Evolutionary conservation across 2,888 invertebrate species (phyloP), one percentile per base, ranked within the genome.

Genomic region (Drosophila anomalata): DNA sequence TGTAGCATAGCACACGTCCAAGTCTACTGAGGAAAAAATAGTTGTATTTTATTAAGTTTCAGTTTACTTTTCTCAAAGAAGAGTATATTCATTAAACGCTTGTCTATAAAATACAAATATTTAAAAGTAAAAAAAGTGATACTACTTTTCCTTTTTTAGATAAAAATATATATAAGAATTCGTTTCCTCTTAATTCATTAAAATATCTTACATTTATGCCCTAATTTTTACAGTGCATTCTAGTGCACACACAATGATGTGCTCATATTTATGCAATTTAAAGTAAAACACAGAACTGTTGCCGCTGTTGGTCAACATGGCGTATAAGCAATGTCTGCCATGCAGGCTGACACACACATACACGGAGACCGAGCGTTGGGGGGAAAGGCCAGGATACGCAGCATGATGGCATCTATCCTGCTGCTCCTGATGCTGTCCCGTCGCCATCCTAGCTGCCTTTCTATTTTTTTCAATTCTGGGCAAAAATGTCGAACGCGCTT

Each of bases 401-500:
- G 62, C 62, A 26, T 55, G 70, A 55, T 70, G 70, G 70, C 73
- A 71, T 71, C 61, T 60, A 44, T 70, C 46, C 44, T 42, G 22
- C 59, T 48, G 48, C 33, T 46, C 48, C 46, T 47, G 29, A 63
- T 48, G 44, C 12, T 44, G 44, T 22, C 22, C 22, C 22, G 22
- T 22, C 44, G 57, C 56, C 63, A 70, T 61, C 46, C 56, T 53
- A 31, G 57, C 54, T 67, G 67, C 65, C 67, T 67, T 44, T 75
- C 26, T 51, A 71, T 67, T 60, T 73, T 80, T 84, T 81, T 81
- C 88, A 82, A 85, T 85, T 87, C 79, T 65, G 69, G 57, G 75
- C 78, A 78, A 79, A 82, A 83, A 77, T 78, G 88, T 85, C 86
- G 88, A 83, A 87, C 73, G 77, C 86, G 86, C 88, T 83, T 85